These are phyloP conservation scores for Suncus etruscus DNA, from an alignment of 2,113 vertebrate genomes.

Conservation along the genomic window DNA sequence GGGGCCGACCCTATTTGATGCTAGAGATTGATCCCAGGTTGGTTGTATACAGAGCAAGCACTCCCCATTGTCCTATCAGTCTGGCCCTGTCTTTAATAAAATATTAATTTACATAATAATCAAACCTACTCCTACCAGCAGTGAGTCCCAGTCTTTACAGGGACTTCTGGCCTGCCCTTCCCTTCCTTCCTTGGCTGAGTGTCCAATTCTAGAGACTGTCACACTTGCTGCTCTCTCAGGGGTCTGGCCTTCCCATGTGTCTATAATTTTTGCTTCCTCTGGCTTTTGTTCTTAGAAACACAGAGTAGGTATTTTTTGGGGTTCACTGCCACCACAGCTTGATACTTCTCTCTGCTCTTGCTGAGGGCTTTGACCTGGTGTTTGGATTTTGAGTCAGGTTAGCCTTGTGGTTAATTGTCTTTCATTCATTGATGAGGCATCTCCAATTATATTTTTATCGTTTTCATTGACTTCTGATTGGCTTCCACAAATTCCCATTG, in stretches of 20 bases:
- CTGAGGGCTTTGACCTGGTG: rapidly evolving
- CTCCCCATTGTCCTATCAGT: too few relatives aligned
- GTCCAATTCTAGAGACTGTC: too few relatives aligned
- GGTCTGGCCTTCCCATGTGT: too few relatives aligned
- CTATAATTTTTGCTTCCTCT: not conserved
- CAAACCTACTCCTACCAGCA: too few relatives aligned
- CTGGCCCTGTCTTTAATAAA: too few relatives aligned
- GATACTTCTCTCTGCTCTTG: not conserved
- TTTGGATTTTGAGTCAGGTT: not conserved
- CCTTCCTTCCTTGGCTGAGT: not conserved
- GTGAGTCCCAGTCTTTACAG: too few relatives aligned
- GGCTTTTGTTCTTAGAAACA: not conserved
- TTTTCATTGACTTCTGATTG: too few relatives aligned
- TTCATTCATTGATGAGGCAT: not conserved
- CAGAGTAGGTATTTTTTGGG: not conserved
- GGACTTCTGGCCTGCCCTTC: not conserved
- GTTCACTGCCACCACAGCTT: rapidly evolving
- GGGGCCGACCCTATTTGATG: too few relatives aligned
- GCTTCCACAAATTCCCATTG: not conserved
- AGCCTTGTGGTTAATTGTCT: not conserved
- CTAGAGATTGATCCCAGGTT: too few relatives aligned
- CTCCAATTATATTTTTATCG: not conserved
- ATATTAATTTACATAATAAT: too few relatives aligned
- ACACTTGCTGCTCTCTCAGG: too few relatives aligned
- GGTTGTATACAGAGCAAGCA: too few relatives aligned